Percentiles rank a stretch among this genome's conserved stretches.
Evolutionary conservation across 2,888 invertebrate species (phyloP).

Genomic region (Saturnia japonica): DNA sequence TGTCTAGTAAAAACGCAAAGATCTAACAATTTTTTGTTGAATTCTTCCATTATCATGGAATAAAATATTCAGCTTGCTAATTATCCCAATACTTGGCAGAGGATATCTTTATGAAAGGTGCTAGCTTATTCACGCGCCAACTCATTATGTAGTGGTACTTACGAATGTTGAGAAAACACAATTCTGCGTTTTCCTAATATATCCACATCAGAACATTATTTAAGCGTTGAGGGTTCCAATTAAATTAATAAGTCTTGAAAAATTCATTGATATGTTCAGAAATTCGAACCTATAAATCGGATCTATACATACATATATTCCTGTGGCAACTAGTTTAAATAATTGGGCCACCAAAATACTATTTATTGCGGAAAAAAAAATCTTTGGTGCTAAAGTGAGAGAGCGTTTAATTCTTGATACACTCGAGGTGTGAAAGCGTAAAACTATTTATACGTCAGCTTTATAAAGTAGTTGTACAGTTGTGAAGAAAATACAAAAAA

Average conservation of each 20-base stretch:
- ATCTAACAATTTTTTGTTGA: too few relatives aligned
- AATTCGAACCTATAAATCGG: too few relatives aligned
- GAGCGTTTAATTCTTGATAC: slow-evolving; percentile 6
- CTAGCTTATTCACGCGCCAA: too few relatives aligned
- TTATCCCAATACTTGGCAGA: too few relatives aligned
- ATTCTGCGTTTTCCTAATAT: background rate
- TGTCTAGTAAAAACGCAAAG: too few relatives aligned
- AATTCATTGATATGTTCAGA: background rate
- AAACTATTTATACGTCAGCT: background rate
- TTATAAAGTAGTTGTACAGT: background rate
- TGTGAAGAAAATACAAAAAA: background rate
- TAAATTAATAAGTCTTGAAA: background rate
- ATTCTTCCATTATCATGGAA: too few relatives aligned
- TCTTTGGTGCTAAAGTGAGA: background rate
- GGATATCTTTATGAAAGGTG: too few relatives aligned
- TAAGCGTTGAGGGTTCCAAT: background rate
- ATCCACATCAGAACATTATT: background rate
- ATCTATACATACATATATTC: too few relatives aligned
- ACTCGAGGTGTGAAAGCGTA: background rate
- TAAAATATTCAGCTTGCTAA: too few relatives aligned
- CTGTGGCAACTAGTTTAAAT: background rate
- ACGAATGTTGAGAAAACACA: too few relatives aligned
- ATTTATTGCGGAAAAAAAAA: background rate
- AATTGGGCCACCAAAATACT: background rate
- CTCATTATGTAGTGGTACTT: too few relatives aligned